A percentile compares a stretch with the other conserved stretches of the same genome.
phyloP scores from a whole-genome alignment of 1,140 invertebrate species.

The Harpegnathos saltator region DNA sequence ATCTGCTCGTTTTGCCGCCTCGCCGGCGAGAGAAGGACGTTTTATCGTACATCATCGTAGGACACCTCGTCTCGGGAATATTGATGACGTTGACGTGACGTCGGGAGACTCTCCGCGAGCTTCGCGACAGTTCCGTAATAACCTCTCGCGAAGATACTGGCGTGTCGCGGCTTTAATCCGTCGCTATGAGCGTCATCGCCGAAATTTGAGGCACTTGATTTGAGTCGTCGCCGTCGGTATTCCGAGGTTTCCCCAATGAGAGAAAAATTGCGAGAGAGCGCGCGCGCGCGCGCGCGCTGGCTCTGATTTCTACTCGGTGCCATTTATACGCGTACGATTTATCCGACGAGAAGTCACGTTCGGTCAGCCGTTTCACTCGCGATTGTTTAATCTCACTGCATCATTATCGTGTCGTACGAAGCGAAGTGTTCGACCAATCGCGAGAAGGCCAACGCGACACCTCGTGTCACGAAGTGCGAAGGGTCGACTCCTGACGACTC shows the following conservation, averaged over 20 bases:
- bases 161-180: not conserved
- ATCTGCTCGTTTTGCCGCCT: constrained; percentile 37
- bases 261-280: not conserved
- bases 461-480: not conserved
- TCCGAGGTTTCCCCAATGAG: not conserved
- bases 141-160: no score
- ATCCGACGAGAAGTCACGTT: no score
- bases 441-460: not conserved
- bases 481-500: not conserved
- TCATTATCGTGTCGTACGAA: no score
- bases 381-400: no score
- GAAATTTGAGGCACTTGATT: no score
- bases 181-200: not conserved
- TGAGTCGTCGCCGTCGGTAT: no score
- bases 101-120: constrained; percentile 19
- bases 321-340: no score
- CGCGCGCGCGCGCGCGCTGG: no score
- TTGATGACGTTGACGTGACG: constrained; percentile 51
- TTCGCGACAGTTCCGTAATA: constrained; percentile 14
- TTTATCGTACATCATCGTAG: constrained; percentile 41
- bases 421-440: no score
- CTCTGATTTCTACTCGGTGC: no score
- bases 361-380: no score
- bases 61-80: constrained; percentile 49
- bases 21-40: constrained; percentile 7